Base-by-base conservation (phyloP, 2,113 vertebrate genomes). In the Cardinalis cardinalis region DNA sequence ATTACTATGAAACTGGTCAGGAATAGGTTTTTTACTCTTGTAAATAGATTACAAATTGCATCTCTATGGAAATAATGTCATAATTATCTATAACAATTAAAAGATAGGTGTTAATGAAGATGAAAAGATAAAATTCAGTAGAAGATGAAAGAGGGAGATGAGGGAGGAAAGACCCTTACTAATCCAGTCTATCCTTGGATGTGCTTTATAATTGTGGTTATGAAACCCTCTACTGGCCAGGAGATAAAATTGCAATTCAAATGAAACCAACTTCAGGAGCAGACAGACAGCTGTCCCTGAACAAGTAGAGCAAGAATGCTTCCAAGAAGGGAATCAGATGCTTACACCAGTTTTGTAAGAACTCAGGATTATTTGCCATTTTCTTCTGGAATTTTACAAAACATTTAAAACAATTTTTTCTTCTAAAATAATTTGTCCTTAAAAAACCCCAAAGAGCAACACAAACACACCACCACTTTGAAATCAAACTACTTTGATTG, bases 181-280 rank as follows among this genome's bases (percentile, higher is more conserved):
- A 63, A 94, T 3, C 12, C 25, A 29, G 36, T 43, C 58, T 4
- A 8, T 74, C 53, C 19, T 19, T 31, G 24, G 16, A 84, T 25
- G 18, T 48, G 44, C 63, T 89, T 82, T 52, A 92, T 43, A 72
- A 46, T 1, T 75, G 46, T 69, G 77, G 56, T 73, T 87, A 89
- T 69, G 70, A 94, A 93, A 76, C 93, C 95, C 92, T 90, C 95
- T 95, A 69, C 89, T 84, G 91, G 89, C 23, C 80, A 91, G 8
- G 7, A 72, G 18, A 74, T 61, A 70, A 56, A 88, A 94, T 1
- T 86, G 73, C 44, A 60, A 88, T n/a, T 31, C 28, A 53, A 84
- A 52, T 31, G 17, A 87, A 64, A 81, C 8, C 23, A 89, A 55
- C 23, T 64, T 85, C 0, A 87, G 16, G 41, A 91, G 77, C 1